phyloP scores from a whole-genome alignment of 2,113 vertebrate genomes.

The Colinus virginianus region DNA sequence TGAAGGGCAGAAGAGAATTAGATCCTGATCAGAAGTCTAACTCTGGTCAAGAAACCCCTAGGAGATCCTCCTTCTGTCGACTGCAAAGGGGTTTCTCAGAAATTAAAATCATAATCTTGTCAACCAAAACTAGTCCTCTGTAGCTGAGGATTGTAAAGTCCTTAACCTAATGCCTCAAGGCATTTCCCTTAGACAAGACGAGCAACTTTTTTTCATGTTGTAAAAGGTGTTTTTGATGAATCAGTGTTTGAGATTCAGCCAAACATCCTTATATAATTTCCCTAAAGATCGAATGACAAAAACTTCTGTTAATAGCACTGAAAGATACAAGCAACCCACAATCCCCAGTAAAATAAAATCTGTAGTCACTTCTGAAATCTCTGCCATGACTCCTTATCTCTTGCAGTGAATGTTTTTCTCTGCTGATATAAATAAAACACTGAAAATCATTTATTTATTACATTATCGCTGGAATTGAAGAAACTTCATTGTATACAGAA shows the following conservation, averaged over 20 bases:
- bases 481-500: rapidly evolving
- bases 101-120: background rate
- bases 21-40: background rate
- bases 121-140: background rate
- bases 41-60: background rate
- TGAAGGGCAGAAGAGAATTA: background rate
- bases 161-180: background rate
- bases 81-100: background rate
- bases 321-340: background rate
- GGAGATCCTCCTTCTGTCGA: background rate
- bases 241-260: background rate
- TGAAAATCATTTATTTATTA: background rate
- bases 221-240: background rate
- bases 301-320: background rate
- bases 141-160: background rate
- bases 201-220: background rate
- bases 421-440: background rate
- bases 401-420: background rate
- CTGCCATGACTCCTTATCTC: background rate
- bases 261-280: background rate
- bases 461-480: background rate
- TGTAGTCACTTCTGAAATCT: background rate
- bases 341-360: background rate
- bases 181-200: background rate
- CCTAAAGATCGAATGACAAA: background rate